Base-by-base conservation (phyloP, 23 tunicate genomes). In the Aplidium turbinatum region DNA sequence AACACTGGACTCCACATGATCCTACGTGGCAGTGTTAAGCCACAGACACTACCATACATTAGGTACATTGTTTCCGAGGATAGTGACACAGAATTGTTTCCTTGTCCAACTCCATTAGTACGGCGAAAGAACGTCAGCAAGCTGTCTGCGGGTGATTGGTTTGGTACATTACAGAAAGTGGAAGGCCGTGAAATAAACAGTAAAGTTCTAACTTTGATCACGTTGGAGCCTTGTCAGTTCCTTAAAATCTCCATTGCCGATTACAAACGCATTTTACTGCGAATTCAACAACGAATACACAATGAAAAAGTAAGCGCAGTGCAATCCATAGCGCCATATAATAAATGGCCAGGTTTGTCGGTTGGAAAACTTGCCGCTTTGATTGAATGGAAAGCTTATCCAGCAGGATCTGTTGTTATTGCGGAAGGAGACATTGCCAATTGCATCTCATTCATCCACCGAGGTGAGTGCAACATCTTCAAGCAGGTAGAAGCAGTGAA, bases 401-500 rank as follows among this genome's bases (percentile, higher is more conserved):
- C 87, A 6, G 74, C 78, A 31, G 78, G 77, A 32, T 82, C 87
- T 1, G 87, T 88, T 1, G 67, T 88, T 0, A 33, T 76, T 29
- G 77, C 40, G 2, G 96, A 88, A 60, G 96, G 87, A 0, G 87
- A 81, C 20, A 70, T 88, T 13, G 71, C 88, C 4, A 83, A 83
- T 20, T 88, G 67, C 67, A 82, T 88, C 34, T 79, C 72, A 1
- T 88, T 88, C 40, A 75, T 87, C 46, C 75, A 73, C 26, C 40
- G 63, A n/a, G 96, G 96, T 18, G 33, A 68, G 6, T 88, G 96
- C 68, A 80, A 88, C 32, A 73, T 88, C 1, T 88, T 74, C 69
- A 75, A 83, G 75, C 85, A 85, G 24, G 96, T 88, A 5, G 96
- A 88, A 48, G 96, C 96, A 0, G 33, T 88, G 4, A 87, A 81